Evolutionary conservation across 2,888 invertebrate species (phyloP).

Genomic region (Agrochola circellaris): DNA sequence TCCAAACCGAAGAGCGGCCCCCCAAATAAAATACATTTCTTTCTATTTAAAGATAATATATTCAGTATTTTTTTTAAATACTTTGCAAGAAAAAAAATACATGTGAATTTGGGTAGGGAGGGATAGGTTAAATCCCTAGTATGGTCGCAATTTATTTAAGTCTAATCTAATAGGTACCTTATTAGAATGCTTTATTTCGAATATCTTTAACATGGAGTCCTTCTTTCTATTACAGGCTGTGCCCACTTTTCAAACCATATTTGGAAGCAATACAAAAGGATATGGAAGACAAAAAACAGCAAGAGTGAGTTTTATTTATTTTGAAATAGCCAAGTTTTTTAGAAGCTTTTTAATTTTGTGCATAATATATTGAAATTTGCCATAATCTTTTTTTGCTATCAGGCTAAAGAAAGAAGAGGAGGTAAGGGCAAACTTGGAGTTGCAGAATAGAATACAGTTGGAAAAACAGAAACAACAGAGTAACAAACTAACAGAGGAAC

Average conservation of each 20-base stretch:
- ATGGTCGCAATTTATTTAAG: neutral
- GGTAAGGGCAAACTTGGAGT: slow-evolving; percentile 89
- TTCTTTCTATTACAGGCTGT: slow-evolving; percentile 89
- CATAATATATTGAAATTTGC: neutral
- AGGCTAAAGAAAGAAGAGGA: slow-evolving; percentile 90
- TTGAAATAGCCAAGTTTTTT: neutral
- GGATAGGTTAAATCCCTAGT: no score
- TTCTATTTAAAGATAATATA: no score
- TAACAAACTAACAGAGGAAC: slow-evolving; percentile 91
- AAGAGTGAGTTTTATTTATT: slow-evolving; percentile 78
- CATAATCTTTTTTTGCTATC: neutral
- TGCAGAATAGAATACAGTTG: slow-evolving; percentile 91
- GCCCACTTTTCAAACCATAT: slow-evolving; percentile 97
- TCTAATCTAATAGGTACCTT: neutral
- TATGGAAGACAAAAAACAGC: slow-evolving; percentile 93
- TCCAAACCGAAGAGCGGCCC: no score
- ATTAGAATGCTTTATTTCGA: neutral
- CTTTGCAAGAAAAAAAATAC: no score
- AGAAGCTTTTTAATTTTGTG: no score
- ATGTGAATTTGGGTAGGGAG: no score
- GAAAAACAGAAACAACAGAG: slow-evolving; percentile 92
- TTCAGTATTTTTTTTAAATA: no score
- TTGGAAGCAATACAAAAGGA: slow-evolving; percentile 97
- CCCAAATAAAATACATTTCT: no score
- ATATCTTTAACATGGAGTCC: neutral